Base-by-base conservation (phyloP, 1,140 invertebrate species). In the Littorina saxatilis region DNA sequence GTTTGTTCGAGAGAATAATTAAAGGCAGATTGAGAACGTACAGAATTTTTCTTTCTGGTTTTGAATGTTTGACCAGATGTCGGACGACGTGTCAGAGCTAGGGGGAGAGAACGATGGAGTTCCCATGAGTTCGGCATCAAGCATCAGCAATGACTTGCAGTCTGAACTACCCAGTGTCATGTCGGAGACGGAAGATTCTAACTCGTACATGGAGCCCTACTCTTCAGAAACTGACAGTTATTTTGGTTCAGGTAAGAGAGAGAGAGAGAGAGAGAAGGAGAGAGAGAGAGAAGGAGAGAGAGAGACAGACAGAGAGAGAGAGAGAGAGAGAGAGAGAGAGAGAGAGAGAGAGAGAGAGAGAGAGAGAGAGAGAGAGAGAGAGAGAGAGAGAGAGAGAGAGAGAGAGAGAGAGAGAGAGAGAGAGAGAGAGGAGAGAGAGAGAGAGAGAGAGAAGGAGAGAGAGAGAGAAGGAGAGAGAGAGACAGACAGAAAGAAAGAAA, bases 181-280 rank as follows among this genome's bases (percentile, higher is more conserved):
- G 58, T 78, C 76, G 1, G 76, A 63, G 35, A 78, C 76, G 17
- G 76, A 78, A 29, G 76, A 78, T 23, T 78, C 76, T n/a, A 78
- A 78, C 39, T 78, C 76, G 1, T 78, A 29, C 39, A 7, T 78
- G 32, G 76, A 78, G 27, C 76, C 76, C 4, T 78, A 55, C 2
- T 78, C 76, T 37, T 78, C 76, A n/a, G 76, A 78, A 43, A 78
- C 76, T n/a, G 76, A 78, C 37, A 78, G 76, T 29, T 78, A 55
- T 29, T 9, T 78, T 17, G 58, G 76, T 29, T 40, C 76, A 43
- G 58, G 76, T 78, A 15, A 1, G 50, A 35, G 35, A 72, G 37
- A 40, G n/a, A n/a, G n/a, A n/a, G n/a, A n/a, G n/a, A n/a, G n/a
- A n/a, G n/a, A n/a, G n/a, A n/a, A n/a, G n/a, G n/a, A n/a, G n/a